Percentiles rank a stretch among this genome's conserved stretches.
Conservation (phyloP, 2,888 invertebrate genomes). For the Ennomos quercinarius region DNA sequence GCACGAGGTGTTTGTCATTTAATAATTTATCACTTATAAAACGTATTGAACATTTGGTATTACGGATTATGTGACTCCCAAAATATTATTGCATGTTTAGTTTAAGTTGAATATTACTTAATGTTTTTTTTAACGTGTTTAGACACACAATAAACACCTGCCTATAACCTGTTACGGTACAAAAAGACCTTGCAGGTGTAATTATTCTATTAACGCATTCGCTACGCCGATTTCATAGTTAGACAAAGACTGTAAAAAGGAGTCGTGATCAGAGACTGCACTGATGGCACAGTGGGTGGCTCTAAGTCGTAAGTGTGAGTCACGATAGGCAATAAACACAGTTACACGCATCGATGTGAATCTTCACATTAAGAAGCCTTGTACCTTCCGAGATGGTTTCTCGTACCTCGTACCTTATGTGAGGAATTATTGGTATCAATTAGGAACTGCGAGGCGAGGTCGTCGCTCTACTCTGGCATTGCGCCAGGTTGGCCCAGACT, state of each 20-base stretch:
- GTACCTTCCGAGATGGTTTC: slow-evolving; percentile 4
- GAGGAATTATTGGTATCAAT: slow-evolving; percentile 61
- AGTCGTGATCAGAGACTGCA: slow-evolving; percentile 49
- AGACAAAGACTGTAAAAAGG: slow-evolving; percentile 49
- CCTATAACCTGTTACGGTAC: background rate
- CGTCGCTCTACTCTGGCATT: slow-evolving; percentile 63
- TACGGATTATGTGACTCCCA: no score
- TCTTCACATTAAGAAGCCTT: slow-evolving; percentile 12
- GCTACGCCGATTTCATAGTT: slow-evolving; percentile 49
- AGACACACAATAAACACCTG: slow-evolving; percentile 3
- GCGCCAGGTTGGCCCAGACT: slow-evolving; percentile 60
- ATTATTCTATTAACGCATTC: slow-evolving; percentile 53
- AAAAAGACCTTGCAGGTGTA: slow-evolving; percentile 41
- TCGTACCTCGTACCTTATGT: slow-evolving; percentile 31
- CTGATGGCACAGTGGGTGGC: slow-evolving; percentile 43
- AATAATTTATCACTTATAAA: no score
- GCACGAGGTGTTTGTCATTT: no score
- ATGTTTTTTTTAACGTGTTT: no score
- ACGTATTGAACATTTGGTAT: no score
- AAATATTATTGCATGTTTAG: no score
- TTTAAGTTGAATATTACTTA: no score
- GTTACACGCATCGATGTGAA: slow-evolving; percentile 24
- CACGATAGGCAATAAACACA: slow-evolving; percentile 25
- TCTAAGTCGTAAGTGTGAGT: slow-evolving; percentile 12
- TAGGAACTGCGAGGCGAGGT: slow-evolving; percentile 61